Evolutionary conservation across 1,140 invertebrate species (phyloP).

Genomic region (Acromyrmex heyeri): DNA sequence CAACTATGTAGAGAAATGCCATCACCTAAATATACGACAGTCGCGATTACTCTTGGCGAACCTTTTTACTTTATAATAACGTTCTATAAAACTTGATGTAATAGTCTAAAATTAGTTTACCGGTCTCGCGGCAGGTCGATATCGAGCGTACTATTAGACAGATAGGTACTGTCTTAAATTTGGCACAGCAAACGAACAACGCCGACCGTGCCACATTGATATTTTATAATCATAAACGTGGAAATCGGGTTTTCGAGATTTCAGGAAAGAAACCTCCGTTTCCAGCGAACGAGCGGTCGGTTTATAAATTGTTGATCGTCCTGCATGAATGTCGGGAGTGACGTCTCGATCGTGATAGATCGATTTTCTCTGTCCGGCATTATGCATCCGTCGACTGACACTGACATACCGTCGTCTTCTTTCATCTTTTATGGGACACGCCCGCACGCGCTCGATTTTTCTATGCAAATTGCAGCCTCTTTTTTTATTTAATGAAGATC

Average conservation of each 20-base stretch:
- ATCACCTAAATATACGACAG: conserved; percentile 11
- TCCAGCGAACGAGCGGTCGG: not conserved
- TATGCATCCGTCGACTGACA: conserved; percentile 35
- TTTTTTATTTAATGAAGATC: conserved; percentile 66
- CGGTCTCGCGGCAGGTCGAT: conserved; percentile 19
- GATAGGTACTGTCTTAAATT: conserved; percentile 34
- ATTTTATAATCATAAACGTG: conserved; percentile 28
- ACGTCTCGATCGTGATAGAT: conserved; percentile 59
- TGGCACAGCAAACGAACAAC: conserved; percentile 29
- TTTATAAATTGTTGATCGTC: conserved; percentile 47
- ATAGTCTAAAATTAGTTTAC: conserved; percentile 23
- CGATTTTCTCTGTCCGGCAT: conserved; percentile 18
- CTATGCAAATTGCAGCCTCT: conserved; percentile 56
- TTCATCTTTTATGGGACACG: conserved; percentile 57
- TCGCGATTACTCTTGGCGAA: conserved; percentile 3
- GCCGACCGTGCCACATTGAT: not conserved
- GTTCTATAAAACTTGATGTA: conserved; percentile 37
- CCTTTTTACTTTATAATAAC: conserved; percentile 44
- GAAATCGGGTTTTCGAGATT: conserved; percentile 20
- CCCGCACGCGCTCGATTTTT: conserved; percentile 53
- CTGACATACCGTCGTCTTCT: conserved; percentile 52
- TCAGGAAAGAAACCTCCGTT: not conserved
- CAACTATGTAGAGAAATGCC: not conserved
- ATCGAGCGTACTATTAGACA: conserved; percentile 36
- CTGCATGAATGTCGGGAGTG: conserved; percentile 35